Evolutionary conservation across 2,888 invertebrate species (phyloP).

Genomic region (Drosophila vallismaia): DNA sequence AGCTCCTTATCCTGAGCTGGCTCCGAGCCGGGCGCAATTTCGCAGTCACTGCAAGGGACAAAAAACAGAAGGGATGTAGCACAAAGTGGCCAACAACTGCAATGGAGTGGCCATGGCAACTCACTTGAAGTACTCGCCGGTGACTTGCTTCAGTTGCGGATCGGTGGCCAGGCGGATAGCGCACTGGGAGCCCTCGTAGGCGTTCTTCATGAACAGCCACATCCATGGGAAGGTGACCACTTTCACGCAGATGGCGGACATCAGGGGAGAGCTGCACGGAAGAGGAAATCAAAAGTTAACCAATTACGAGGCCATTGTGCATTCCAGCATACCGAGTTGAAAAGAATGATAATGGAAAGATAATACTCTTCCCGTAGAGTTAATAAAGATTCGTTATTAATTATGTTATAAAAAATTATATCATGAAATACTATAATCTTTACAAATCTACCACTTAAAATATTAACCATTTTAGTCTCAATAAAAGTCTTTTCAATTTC

Average conservation of each 20-base stretch:
- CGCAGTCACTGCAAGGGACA: conserved; percentile 86
- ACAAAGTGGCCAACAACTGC: conserved; percentile 30
- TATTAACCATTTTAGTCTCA: no score
- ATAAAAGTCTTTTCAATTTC: no score
- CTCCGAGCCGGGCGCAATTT: conserved; percentile 85
- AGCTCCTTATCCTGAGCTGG: conserved; percentile 85
- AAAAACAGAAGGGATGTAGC: conserved; percentile 20
- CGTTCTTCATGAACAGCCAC: conserved; percentile 88
- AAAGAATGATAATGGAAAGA: neutral
- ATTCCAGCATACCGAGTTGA: conserved; percentile 20
- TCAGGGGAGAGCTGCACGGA: conserved; percentile 81
- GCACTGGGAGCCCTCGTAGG: conserved; percentile 89
- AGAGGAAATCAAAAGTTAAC: conserved; percentile 45
- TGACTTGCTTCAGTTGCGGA: conserved; percentile 86
- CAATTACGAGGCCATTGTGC: conserved; percentile 54
- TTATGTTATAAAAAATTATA: no score
- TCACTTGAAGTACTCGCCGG: conserved; percentile 89
- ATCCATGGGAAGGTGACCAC: conserved; percentile 88
- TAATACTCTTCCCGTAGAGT: neutral
- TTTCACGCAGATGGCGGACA: conserved; percentile 85
- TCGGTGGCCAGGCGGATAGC: conserved; percentile 87
- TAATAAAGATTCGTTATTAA: neutral
- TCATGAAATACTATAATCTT: no score
- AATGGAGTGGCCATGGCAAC: conserved; percentile 53
- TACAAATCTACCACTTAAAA: no score